These are phyloP conservation scores for Enteromius radiatus DNA, from an alignment of 2,797 vertebrate genomes.

Conservation along the genomic window DNA sequence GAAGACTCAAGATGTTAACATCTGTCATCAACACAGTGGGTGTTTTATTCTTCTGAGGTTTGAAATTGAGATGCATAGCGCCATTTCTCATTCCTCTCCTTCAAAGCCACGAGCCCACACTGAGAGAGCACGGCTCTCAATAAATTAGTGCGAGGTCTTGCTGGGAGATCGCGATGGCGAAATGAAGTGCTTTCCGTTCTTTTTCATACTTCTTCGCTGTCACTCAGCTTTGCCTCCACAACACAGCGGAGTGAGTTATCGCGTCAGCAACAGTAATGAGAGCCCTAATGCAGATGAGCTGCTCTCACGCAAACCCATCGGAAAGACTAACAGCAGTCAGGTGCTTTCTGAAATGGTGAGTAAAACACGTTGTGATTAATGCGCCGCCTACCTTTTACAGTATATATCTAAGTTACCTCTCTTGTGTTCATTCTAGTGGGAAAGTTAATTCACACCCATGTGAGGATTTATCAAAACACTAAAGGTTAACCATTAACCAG, in stretches of 20 bases:
- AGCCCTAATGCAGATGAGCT: constrained; percentile 5
- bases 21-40: constrained; percentile 44
- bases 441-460: not conserved
- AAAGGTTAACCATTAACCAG: not conserved
- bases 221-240: constrained; percentile 11
- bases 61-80: constrained; percentile 32
- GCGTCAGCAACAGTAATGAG: constrained; percentile 33
- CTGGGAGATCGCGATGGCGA: constrained; percentile 40
- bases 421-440: not conserved
- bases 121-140: constrained; percentile 41
- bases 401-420: too few species aligned
- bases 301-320: not conserved
- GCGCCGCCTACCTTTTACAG: not conserved
- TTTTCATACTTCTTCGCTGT: constrained; percentile 33
- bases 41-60: constrained; percentile 36
- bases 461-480: not conserved
- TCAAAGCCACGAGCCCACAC: constrained; percentile 22
- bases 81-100: constrained; percentile 5
- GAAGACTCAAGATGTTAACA: constrained; percentile 21
- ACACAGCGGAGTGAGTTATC: constrained; percentile 15
- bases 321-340: not conserved
- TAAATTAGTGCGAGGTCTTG: constrained; percentile 52
- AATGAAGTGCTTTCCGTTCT: constrained; percentile 28
- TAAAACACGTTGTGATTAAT: not conserved
- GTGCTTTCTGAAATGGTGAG: not conserved